These are phyloP conservation scores for Athalia cordata DNA, from an alignment of 2,888 invertebrate genomes.

Conservation along the genomic window DNA sequence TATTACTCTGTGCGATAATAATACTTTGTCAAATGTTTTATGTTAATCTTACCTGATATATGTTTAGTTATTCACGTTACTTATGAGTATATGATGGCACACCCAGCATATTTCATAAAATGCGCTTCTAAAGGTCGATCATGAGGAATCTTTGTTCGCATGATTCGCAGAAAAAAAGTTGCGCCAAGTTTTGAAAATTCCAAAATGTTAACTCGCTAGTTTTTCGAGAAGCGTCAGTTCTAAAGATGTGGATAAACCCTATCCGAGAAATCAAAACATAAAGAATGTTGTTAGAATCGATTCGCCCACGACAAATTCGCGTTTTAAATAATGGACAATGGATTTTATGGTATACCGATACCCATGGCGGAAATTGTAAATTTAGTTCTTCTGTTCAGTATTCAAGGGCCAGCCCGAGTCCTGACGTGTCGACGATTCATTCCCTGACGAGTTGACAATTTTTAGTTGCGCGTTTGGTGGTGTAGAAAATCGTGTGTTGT, in stretches of 20 bases:
- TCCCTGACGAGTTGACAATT: conserved; percentile 43
- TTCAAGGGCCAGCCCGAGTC: conserved; percentile 43
- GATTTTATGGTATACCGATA: too few species aligned
- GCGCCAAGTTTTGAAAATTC: too few species aligned
- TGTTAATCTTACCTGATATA: conserved; percentile 21
- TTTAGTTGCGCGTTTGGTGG: conserved; percentile 37
- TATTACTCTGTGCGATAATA: background rate
- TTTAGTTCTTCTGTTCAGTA: conserved; percentile 43
- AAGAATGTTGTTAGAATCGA: background rate
- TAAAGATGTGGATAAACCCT: background rate
- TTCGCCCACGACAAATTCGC: conserved; percentile 19
- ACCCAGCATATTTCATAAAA: conserved; percentile 26
- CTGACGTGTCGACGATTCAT: conserved; percentile 27
- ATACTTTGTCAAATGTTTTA: conserved; percentile 21
- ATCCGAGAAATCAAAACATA: too few species aligned
- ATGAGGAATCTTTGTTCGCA: background rate
- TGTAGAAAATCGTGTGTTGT: conserved; percentile 35
- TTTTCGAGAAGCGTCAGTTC: background rate
- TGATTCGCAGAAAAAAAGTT: background rate
- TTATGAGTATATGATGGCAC: background rate
- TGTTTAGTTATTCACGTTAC: conserved; percentile 35
- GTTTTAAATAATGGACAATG: too few species aligned
- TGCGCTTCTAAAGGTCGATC: conserved; percentile 9
- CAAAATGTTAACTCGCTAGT: too few species aligned
- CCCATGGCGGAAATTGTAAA: conserved; percentile 41